Base-by-base conservation (phyloP, 2,797 vertebrate species). In the Esox masquinongy region DNA sequence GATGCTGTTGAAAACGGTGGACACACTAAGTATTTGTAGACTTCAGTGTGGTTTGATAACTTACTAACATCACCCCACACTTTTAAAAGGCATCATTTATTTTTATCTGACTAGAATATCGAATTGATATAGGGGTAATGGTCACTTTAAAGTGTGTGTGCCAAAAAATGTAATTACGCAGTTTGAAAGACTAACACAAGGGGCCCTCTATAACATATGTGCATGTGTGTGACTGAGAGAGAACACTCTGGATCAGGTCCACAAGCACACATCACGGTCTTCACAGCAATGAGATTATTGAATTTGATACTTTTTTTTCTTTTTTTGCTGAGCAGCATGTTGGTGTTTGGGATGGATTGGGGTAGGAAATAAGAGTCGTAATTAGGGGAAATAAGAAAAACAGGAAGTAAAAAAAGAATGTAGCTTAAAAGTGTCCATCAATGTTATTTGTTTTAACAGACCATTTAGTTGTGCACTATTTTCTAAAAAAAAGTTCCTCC, bases 401-500 rank as follows among this genome's bases (percentile, higher is more conserved):
- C 81, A 76, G 36, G 2, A 39, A 68, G 83, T 79, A 19, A 71
- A 49, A 56, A 34, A 43, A 68, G 67, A 68, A 39, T 39, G n/a
- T 70, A 1, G 7, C 50, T 53, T 56, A 26, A 71, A 71, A 34
- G 8, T 78, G 77, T 70, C 77, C 80, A 86, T 84, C 59, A 68
- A 76, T 73, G n/a, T 82, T 73, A 17, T 89, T 87, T 88, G 82
- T 87, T 81, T 90, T 78, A 70, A 73, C 71, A 53, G 73, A 75
- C 70, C 47, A 63, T 77, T 77, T 90, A 88, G 85, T 90, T 90
- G 94, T 94, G 94, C 94, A 94, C 94, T 95, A 94, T 90, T 90
- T 90, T 91, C 36, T 82, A 79, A 68, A 76, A 69, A n/a, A 59
- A 80, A 73, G 76, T 72, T 79, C 53, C 70, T 74, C 74, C 68